A percentile compares a stretch with the other conserved stretches of the same genome.
phyloP scores from a whole-genome alignment of 2,797 vertebrate genomes.

The Crenuchus spilurus region DNA sequence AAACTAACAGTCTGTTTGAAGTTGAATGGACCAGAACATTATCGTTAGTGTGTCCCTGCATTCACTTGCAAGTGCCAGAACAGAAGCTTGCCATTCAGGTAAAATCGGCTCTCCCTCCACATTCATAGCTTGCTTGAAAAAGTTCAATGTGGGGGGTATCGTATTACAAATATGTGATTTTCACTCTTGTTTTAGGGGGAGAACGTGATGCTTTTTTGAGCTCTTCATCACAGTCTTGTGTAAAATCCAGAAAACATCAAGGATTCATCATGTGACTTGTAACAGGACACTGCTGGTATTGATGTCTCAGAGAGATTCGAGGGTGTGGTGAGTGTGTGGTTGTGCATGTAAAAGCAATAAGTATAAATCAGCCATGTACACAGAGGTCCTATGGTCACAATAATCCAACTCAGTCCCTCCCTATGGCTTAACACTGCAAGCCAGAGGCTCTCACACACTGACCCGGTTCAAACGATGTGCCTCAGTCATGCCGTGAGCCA shows the following conservation, averaged over 20 bases:
- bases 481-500: slow-evolving; percentile 36
- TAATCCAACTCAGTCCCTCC: neutral
- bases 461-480: slow-evolving; percentile 10
- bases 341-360: neutral
- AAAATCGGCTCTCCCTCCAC: neutral
- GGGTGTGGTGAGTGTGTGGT: neutral
- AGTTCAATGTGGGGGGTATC: neutral
- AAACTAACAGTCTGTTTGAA: slow-evolving; percentile 33
- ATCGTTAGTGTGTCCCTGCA: slow-evolving; percentile 1
- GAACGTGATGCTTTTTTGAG: neutral
- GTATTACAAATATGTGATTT: neutral
- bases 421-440: neutral
- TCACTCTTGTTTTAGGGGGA: neutral
- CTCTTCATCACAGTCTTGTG: neutral
- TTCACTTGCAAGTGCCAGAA: neutral
- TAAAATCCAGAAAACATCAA: neutral
- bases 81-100: neutral
- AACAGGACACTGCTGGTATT: neutral
- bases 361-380: neutral
- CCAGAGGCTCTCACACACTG: neutral
- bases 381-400: neutral
- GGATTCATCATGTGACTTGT: too few species aligned
- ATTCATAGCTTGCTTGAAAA: too few species aligned
- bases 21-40: slow-evolving; percentile 28
- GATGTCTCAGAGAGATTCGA: neutral